These are phyloP conservation scores for Ormyrus labotus DNA, from an alignment of 2,888 invertebrate species.

Conservation along the genomic window DNA sequence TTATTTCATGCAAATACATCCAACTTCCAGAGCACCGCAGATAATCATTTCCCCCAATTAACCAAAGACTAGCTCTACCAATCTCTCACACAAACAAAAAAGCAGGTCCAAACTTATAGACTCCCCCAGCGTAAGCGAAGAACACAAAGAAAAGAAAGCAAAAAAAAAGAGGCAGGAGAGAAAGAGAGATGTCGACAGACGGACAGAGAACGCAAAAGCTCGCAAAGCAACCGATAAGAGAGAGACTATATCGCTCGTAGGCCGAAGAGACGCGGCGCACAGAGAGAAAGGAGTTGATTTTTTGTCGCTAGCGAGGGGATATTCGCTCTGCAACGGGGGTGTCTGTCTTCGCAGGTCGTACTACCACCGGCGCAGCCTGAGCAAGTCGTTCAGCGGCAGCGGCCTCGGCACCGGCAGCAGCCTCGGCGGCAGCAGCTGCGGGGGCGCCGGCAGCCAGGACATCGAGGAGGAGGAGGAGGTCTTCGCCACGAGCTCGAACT, in stretches of 20 bases:
- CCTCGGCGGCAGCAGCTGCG: constrained; percentile 66
- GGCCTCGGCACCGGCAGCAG: constrained; percentile 27
- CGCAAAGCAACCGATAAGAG: neutral
- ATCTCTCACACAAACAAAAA: too few species aligned
- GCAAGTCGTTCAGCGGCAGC: constrained; percentile 48
- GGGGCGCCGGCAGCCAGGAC: constrained; percentile 49
- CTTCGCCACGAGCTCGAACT: constrained; percentile 65
- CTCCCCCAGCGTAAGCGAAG: too few species aligned
- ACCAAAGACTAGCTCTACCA: too few species aligned
- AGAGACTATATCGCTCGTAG: too few species aligned
- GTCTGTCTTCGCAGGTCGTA: constrained; percentile 71
- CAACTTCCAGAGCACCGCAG: too few species aligned
- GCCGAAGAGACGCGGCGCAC: constrained; percentile 32
- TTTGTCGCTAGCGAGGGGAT: too few species aligned
- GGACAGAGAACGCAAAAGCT: constrained; percentile 60
- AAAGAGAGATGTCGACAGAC: constrained; percentile 65
- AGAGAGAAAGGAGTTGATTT: constrained; percentile 40
- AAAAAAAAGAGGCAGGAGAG: constrained; percentile 24
- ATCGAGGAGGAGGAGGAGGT: constrained; percentile 46
- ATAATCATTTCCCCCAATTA: too few species aligned
- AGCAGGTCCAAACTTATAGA: too few species aligned
- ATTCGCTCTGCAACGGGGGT: constrained; percentile 6
- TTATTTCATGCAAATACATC: too few species aligned
- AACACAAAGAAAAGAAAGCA: too few species aligned
- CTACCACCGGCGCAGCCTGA: constrained; percentile 22